Conservation (phyloP, 2,888 invertebrate species). For the Listrodromus nycthemerus region DNA sequence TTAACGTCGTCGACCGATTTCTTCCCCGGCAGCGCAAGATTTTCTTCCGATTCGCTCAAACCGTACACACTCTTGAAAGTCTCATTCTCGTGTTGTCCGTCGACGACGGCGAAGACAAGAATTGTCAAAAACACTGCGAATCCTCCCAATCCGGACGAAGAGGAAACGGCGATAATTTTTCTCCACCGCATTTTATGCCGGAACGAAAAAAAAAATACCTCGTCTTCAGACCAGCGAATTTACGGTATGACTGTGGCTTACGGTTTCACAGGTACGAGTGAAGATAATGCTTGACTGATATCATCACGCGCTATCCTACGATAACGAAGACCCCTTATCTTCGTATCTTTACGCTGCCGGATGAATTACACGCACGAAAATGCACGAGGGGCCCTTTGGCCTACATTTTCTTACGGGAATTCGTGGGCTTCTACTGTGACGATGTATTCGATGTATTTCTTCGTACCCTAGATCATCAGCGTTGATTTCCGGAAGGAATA, state of each 20-base stretch:
- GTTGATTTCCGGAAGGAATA: not conserved
- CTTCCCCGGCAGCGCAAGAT: not conserved
- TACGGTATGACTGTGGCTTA: conserved; percentile 56
- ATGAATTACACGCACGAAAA: conserved; percentile 62
- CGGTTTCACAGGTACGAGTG: conserved; percentile 47
- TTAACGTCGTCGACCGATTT: not conserved
- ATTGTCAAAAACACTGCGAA: conserved; percentile 23
- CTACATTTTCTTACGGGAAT: conserved; percentile 68
- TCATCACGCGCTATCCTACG: conserved; percentile 75
- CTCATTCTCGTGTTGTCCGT: conserved; percentile 62
- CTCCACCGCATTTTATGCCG: conserved; percentile 48
- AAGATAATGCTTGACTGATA: conserved; percentile 76
- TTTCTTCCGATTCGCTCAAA: conserved; percentile 64
- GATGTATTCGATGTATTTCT: not conserved
- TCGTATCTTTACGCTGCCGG: conserved; percentile 66
- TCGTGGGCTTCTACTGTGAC: not conserved
- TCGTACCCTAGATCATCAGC: not conserved
- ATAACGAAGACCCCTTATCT: conserved; percentile 77
- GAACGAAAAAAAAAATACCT: not conserved
- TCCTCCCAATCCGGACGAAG: conserved; percentile 38
- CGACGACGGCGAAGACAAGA: conserved; percentile 32
- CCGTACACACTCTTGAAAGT: conserved; percentile 76
- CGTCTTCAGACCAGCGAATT: conserved; percentile 37
- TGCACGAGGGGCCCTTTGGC: conserved; percentile 65
- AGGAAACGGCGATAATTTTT: conserved; percentile 11